Evolutionary conservation across 1,140 invertebrate genomes (phyloP).

Genomic region (Phymorhynchus buccinoides): DNA sequence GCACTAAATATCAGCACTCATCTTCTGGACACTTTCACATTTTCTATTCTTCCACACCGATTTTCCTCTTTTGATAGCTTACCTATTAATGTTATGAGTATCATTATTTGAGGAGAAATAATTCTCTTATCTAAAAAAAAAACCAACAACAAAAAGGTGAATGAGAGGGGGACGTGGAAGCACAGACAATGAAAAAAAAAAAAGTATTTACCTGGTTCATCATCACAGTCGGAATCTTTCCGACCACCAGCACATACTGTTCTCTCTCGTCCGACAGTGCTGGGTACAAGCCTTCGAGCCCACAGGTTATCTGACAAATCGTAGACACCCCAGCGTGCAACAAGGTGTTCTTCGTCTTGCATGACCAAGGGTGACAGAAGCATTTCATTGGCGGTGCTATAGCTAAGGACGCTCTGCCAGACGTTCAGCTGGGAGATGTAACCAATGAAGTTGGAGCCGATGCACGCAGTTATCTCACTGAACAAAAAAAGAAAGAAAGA

Average conservation of each 20-base stretch:
- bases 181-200: background rate
- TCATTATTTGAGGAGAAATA: too few species aligned
- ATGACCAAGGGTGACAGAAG: background rate
- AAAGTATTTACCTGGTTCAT: background rate
- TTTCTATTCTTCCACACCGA: too few species aligned
- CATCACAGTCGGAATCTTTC: background rate
- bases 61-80: too few species aligned
- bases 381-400: background rate
- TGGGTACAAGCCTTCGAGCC: background rate
- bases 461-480: background rate
- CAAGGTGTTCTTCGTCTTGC: background rate
- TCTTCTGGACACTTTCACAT: too few species aligned
- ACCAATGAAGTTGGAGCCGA: background rate
- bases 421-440: constrained; percentile 19
- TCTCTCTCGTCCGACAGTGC: background rate
- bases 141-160: too few species aligned
- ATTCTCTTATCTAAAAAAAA: too few species aligned
- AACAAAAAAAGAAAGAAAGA: too few species aligned
- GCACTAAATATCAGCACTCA: too few species aligned
- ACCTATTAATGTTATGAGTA: too few species aligned
- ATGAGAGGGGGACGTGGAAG: too few species aligned
- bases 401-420: background rate
- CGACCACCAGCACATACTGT: background rate
- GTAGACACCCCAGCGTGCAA: background rate
- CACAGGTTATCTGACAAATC: background rate